Base-by-base conservation (phyloP, 1,140 invertebrate genomes). In the Pseudomyrmex cubaensis region DNA sequence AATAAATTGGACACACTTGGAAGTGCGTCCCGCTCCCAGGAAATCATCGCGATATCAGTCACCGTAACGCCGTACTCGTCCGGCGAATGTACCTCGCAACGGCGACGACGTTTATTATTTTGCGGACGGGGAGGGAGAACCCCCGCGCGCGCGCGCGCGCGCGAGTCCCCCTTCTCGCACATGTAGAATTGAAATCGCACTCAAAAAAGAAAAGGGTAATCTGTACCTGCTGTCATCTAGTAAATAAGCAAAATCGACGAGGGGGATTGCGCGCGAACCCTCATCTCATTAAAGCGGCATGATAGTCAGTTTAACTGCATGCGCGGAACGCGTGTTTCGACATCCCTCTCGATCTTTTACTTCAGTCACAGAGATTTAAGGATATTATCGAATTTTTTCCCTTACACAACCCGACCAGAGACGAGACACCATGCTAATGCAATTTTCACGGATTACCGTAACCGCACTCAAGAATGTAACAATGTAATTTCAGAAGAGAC, bases 21-120 rank as follows among this genome's bases (percentile, higher is more conserved):
- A 64, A 76, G 44, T 12, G 35, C 5, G 35, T 35, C 35, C 35
- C 35, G 35, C 35, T 35, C 35, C 35, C 35, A 48, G 54, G 72
- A 52, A 52, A 73, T 82, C 56, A 17, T 63, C 50, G 25, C 35
- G 25, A 87, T 67, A 35, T 35, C 35, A 83, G 77, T 85, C 69
- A 87, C n/a, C 62, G 48, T 44, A 20, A 74, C 25, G 61, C 12
- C 73, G 70, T 64, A 35, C 35, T 35, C 5, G 35, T 35, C 35
- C 35, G 25, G 25, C 25, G 25, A 69, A 67, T 25, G 20, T 9
- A 48, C 22, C 72, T 64, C 46, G 70, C 59, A 9, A 77, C 64
- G 48, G 78, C 82, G 52, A 83, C 82, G 46, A 46, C 70, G 76
- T 82, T 85, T 88, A 83, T 88, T 83, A 88, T 75, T 88, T 88